phyloP scores from a whole-genome alignment of 92 coral and sea anemone genomes.

The Palythoa caribaeorum region DNA sequence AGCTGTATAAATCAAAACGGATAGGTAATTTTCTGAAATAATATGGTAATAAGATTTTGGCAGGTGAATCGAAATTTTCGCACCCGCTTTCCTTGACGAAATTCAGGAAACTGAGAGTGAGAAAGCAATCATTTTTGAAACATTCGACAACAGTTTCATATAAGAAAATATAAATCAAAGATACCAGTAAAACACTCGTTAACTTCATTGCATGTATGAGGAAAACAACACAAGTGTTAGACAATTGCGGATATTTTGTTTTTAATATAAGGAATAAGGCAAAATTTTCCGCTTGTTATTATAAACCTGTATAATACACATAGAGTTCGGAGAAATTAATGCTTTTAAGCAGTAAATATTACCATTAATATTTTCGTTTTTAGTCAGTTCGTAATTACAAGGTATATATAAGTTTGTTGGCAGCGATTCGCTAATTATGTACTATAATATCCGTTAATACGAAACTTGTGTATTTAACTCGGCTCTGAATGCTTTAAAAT shows the following conservation, averaged over 20 bases:
- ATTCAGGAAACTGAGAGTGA: slow-evolving; percentile 11
- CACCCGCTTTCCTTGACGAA: slow-evolving; percentile 45
- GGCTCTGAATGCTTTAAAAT: slow-evolving; percentile 16
- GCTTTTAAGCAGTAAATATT: background rate
- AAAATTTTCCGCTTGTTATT: background rate
- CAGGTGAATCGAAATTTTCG: slow-evolving; percentile 35
- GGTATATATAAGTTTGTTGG: slow-evolving; percentile 23
- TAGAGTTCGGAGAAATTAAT: slow-evolving; percentile 14
- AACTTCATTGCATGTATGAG: background rate
- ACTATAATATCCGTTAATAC: slow-evolving; percentile 49
- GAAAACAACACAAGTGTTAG: background rate
- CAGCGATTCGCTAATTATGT: slow-evolving; percentile 45
- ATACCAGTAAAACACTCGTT: background rate
- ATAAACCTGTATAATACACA: background rate
- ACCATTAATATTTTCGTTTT: background rate
- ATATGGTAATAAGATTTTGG: slow-evolving; percentile 40
- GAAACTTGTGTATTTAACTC: slow-evolving; percentile 44
- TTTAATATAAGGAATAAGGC: slow-evolving; percentile 20
- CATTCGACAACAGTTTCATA: background rate
- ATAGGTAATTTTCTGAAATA: slow-evolving; percentile 28
- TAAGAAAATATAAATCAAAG: background rate
- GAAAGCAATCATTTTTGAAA: background rate
- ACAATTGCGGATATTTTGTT: slow-evolving; percentile 23
- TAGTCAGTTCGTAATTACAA: slow-evolving; percentile 29
- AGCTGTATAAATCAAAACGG: slow-evolving; percentile 45